phyloP scores from a whole-genome alignment of 2,797 vertebrate genomes.

The Phataginus tricuspis region DNA sequence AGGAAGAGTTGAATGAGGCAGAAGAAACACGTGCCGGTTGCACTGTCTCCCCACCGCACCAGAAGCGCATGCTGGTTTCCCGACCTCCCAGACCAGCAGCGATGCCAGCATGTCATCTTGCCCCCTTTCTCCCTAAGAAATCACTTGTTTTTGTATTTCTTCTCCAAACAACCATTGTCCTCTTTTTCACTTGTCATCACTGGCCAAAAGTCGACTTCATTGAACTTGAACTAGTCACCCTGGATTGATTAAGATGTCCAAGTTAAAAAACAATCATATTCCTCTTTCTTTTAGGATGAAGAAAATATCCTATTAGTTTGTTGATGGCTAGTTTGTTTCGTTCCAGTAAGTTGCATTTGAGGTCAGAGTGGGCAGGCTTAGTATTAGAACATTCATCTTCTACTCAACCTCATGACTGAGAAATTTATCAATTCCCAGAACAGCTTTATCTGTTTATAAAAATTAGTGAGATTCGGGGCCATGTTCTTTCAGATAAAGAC shows the following conservation, averaged over 20 bases:
- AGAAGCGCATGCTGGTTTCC: accelerated
- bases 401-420: not conserved
- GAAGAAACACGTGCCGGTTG: accelerated
- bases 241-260: not conserved
- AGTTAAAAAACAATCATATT: not conserved
- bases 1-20: not conserved
- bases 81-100: no score
- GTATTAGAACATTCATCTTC: slow-evolving; percentile 25
- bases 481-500: slow-evolving; percentile 38
- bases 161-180: not conserved
- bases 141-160: not conserved
- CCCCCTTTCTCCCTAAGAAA: not conserved
- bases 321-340: not conserved
- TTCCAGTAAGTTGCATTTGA: slow-evolving; percentile 39
- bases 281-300: not conserved
- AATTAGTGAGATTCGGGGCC: not conserved
- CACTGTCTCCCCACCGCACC: accelerated
- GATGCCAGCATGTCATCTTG: not conserved
- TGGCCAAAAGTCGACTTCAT: not conserved
- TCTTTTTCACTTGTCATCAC: not conserved
- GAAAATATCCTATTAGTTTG: slow-evolving; percentile 22
- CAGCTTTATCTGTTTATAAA: slow-evolving; percentile 57
- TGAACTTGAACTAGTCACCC: not conserved
- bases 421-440: slow-evolving; percentile 29
- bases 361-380: slow-evolving; percentile 54